Conservation (phyloP, 2,797 vertebrate species). For the Cottoperca gobio region DNA sequence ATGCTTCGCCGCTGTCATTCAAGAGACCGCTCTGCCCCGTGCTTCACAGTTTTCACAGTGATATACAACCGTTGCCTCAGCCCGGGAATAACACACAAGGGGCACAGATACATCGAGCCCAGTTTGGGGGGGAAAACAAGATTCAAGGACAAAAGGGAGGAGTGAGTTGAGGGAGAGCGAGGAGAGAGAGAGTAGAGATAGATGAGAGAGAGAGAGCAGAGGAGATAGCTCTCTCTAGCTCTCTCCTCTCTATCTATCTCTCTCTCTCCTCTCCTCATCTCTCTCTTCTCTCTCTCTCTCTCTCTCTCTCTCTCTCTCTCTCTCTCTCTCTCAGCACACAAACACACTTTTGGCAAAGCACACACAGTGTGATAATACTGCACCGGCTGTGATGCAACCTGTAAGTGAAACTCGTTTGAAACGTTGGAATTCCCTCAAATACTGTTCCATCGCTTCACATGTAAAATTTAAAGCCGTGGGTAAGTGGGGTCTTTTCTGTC, state of each 20-base stretch:
- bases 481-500: constrained; percentile 40
- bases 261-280: too few species aligned
- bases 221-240: too few species aligned
- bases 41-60: constrained; percentile 64
- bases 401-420: not conserved
- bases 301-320: constrained; percentile 31
- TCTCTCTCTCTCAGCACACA: constrained; percentile 43
- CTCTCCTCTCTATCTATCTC: too few species aligned
- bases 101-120: constrained; percentile 70
- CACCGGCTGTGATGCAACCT: constrained; percentile 28
- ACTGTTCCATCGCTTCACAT: constrained; percentile 37
- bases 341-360: constrained; percentile 50
- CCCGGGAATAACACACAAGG: constrained; percentile 72
- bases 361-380: constrained; percentile 24
- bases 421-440: constrained; percentile 45
- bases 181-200: too few species aligned
- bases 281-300: constrained; percentile 26
- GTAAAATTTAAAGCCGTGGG: constrained; percentile 53
- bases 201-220: too few species aligned
- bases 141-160: constrained; percentile 76
- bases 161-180: too few species aligned
- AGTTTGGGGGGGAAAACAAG: constrained; percentile 80
- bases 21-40: constrained; percentile 37
- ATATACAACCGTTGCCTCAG: constrained; percentile 75
- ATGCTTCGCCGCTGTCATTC: constrained; percentile 47